A percentile compares a stretch with the other conserved stretches of the same genome.
These are phyloP conservation scores for Berghia stephanieae DNA, from an alignment of 1,140 invertebrate species.

Conservation along the genomic window DNA sequence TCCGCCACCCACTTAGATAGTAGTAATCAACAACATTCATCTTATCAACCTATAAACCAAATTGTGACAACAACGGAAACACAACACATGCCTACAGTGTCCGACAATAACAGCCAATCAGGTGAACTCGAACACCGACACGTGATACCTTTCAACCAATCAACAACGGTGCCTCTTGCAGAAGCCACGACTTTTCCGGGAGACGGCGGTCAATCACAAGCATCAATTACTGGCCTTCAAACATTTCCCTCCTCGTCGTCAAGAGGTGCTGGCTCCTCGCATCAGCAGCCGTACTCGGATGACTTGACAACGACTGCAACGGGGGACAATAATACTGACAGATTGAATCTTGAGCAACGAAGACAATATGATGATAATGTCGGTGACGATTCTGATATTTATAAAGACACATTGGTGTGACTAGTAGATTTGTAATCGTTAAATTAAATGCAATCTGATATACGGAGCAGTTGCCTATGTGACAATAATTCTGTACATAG, in stretches of 20 bases:
- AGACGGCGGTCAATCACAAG: not conserved
- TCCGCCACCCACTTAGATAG: not conserved
- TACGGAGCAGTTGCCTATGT: not conserved
- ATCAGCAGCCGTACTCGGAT: not conserved
- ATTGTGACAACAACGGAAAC: no score
- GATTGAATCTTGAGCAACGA: slow-evolving; percentile 25
- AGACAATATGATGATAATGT: not conserved
- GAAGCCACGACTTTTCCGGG: not conserved
- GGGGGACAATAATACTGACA: not conserved
- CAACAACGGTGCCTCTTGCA: no score
- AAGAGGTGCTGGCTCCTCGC: not conserved
- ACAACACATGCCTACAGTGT: no score
- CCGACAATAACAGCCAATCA: no score
- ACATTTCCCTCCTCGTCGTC: slow-evolving; percentile 14
- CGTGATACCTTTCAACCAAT: no score
- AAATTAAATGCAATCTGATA: slow-evolving; percentile 13
- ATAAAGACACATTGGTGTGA: slow-evolving; percentile 30
- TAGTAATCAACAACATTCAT: no score
- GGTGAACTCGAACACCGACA: no score
- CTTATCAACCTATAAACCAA: no score
- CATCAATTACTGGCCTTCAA: slow-evolving; percentile 8
- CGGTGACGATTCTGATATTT: slow-evolving; percentile 19
- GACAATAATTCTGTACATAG: not conserved
- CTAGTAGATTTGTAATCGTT: no score
- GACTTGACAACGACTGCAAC: not conserved